Evolutionary conservation across 1,140 invertebrate species (phyloP).

Genomic region (Zaprionus inermis): DNA sequence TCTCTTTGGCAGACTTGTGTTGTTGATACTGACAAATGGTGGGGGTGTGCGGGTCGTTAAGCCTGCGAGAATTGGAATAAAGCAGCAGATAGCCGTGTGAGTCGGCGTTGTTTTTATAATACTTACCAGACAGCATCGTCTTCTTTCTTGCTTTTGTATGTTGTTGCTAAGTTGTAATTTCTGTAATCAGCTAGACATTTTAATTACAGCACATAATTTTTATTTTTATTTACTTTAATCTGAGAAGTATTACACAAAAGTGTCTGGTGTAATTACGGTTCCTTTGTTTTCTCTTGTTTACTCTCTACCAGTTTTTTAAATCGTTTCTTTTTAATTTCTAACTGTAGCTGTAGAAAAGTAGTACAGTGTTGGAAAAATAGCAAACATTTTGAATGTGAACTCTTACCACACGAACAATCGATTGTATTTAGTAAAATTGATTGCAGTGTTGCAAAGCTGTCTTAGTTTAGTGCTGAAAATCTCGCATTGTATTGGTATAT

Average conservation of each 20-base stretch:
- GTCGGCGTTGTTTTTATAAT: conserved; percentile 18
- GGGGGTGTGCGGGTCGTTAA: conserved; percentile 36
- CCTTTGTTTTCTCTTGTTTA: background rate
- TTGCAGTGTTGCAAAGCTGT: conserved; percentile 9
- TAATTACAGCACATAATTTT: conserved; percentile 47
- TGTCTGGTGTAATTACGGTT: conserved; percentile 3
- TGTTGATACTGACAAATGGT: conserved; percentile 22
- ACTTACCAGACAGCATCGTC: conserved; percentile 45
- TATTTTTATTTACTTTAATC: conserved; percentile 36
- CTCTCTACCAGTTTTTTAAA: no score
- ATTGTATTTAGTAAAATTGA: conserved; percentile 14
- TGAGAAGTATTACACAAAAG: conserved; percentile 10
- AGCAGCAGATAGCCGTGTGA: conserved; percentile 17
- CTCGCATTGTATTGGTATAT: conserved; percentile 20
- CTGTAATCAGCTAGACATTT: conserved; percentile 64
- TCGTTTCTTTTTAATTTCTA: conserved; percentile 21
- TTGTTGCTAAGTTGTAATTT: conserved; percentile 43
- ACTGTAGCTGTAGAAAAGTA: background rate
- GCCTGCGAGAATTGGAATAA: conserved; percentile 13
- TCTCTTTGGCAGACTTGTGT: conserved; percentile 9
- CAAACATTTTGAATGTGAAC: background rate
- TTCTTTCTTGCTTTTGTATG: background rate
- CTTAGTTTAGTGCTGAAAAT: conserved; percentile 32
- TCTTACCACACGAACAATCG: conserved; percentile 8
- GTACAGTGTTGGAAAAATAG: background rate